Conservation (phyloP, 2,113 vertebrate species). For the Rhinoptilus africanus region DNA sequence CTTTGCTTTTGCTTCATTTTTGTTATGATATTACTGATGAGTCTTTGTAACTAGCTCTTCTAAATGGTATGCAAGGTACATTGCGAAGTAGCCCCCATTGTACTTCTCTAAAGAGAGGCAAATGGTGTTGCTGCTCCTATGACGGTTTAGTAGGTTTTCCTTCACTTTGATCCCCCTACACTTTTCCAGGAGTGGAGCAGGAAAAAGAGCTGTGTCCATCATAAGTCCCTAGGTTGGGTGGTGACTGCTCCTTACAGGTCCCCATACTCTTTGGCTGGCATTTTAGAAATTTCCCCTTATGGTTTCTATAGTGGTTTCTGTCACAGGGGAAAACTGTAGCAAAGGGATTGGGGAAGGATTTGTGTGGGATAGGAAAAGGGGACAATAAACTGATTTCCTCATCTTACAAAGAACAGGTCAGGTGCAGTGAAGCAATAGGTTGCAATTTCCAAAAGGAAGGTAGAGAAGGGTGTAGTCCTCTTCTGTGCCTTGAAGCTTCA, state of each 20-base stretch:
- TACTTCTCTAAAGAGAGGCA: not conserved
- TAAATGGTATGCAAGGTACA: not conserved
- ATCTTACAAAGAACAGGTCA: not conserved
- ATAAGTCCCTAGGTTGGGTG: not conserved
- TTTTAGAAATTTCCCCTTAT: not conserved
- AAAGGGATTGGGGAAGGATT: not conserved
- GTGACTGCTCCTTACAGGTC: not conserved
- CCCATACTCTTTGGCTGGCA: not conserved
- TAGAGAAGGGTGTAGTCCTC: not conserved
- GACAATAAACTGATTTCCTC: not conserved
- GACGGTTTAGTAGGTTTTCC: not conserved
- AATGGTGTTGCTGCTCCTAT: not conserved
- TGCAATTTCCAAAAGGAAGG: not conserved
- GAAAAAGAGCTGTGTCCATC: not conserved
- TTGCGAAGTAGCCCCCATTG: not conserved
- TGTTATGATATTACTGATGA: not conserved
- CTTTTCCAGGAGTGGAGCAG: not conserved
- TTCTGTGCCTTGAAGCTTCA: conserved; percentile 4
- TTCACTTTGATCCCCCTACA: not conserved
- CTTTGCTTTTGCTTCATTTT: not conserved
- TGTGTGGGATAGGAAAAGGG: not conserved
- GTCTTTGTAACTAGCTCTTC: not conserved
- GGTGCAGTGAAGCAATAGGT: not conserved
- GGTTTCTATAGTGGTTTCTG: not conserved
- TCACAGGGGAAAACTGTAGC: not conserved